A percentile compares a stretch with the other conserved stretches of the same genome.
These are phyloP conservation scores for Tiaroga cobitis DNA, from an alignment of 2,797 vertebrate genomes.

Conservation along the genomic window DNA sequence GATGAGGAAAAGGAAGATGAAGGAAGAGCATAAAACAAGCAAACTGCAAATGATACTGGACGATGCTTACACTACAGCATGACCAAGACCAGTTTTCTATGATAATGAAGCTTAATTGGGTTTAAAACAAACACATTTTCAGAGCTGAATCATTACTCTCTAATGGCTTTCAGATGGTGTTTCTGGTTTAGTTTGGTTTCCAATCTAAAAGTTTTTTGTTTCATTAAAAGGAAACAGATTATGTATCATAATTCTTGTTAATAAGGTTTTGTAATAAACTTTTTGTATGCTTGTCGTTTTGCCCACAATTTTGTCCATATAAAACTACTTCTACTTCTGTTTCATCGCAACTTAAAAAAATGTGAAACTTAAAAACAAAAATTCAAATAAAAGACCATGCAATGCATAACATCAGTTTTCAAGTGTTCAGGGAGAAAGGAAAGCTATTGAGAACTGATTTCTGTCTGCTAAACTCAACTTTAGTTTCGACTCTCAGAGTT, in stretches of 20 bases:
- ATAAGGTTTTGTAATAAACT: conserved; percentile 31
- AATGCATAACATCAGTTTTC: not conserved
- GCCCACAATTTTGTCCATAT: not conserved
- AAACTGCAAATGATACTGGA: conserved; percentile 55
- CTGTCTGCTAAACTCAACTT: not conserved
- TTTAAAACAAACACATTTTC: not conserved
- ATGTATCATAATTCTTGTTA: conserved; percentile 30
- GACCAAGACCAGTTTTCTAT: conserved; percentile 6
- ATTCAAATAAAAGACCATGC: not conserved
- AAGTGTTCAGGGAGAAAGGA: not conserved
- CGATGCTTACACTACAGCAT: conserved; percentile 35
- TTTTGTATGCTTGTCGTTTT: not conserved
- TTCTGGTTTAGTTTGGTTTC: not conserved
- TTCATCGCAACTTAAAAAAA: not conserved
- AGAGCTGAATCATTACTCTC: not conserved
- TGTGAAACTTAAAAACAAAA: not conserved
- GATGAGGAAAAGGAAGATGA: conserved; percentile 64
- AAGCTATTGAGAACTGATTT: not conserved
- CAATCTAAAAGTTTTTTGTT: not conserved
- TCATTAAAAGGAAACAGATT: not conserved
- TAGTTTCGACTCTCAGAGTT: conserved; percentile 51
- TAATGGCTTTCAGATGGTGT: not conserved
- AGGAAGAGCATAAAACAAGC: conserved; percentile 45
- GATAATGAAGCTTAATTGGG: not conserved
- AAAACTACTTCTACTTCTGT: not conserved